Evolutionary conservation across 2,888 invertebrate genomes (phyloP), one percentile per base, ranked within the genome.

Genomic region (Dasysyrphus albostriatus): DNA sequence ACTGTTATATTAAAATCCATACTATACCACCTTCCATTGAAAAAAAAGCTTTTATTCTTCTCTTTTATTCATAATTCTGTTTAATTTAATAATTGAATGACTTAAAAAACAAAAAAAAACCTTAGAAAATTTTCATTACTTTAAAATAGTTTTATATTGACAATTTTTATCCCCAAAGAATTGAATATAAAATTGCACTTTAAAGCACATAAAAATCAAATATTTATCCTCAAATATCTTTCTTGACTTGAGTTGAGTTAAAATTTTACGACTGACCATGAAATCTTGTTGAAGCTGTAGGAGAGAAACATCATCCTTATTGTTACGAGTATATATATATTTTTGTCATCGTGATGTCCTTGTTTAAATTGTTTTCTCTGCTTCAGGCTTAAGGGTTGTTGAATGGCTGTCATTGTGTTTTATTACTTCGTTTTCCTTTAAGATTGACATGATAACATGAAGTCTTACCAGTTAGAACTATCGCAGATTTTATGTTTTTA

Each of bases 191-290:
- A 59, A 59, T 37, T 59, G 19, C 37, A 59, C 37, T 59, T 37
- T 2, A 59, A 59, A 19, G 10, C 9, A 59, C 34, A 59, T 37
- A 16, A 59, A 59, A 37, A 39, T 59, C 59, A 59, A 39, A 59
- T 39, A 39, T 59, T 37, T 19, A 39, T 39, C 5, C 14, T 12
- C 16, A 39, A 59, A 14, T 54, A 54, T 54, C 14, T 0, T 54
- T 54, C 7, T 32, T 8, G 54, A 16, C 9, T 37, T 14, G 12
- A 37, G 16, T 37, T 14, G 12, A 37, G 16, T 59, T 59, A 39
- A 59, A 59, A 59, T 59, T 59, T 59, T 59, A 59, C 59, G 59
- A 59, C 37, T 10, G 59, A 37, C 37, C 59, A 59, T 59, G 59
- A 59, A 59, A 5, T 37, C 12, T 59, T 14, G 29, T 14, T 54